Conservation (phyloP, 2,113 vertebrate genomes). For the Nothoprocta pentlandii region DNA sequence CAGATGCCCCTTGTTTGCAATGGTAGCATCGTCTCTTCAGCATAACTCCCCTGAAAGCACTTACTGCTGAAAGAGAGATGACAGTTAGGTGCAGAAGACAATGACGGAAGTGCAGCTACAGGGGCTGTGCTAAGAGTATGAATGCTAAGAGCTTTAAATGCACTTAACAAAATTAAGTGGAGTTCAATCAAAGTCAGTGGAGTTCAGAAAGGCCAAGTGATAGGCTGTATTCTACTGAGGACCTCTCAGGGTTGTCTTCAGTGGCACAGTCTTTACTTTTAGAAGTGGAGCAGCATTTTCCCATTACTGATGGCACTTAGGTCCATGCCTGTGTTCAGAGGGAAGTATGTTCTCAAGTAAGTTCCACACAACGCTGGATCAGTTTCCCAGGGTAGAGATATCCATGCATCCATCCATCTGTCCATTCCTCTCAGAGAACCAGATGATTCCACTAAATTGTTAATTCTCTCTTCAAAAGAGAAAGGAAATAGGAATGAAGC, state of each 20-base stretch:
- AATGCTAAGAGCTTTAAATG: neutral
- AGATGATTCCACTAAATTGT: neutral
- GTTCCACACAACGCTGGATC: accelerated
- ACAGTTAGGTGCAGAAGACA: neutral
- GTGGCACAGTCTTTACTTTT: neutral
- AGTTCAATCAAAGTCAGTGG: neutral
- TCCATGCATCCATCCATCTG: neutral
- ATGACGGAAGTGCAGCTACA: neutral
- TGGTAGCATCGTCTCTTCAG: neutral
- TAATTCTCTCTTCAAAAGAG: neutral
- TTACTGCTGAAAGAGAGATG: neutral
- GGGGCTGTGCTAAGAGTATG: neutral
- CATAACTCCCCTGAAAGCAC: neutral
- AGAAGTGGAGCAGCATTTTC: neutral
- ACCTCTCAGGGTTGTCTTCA: neutral
- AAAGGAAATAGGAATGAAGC: neutral
- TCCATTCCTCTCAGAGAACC: neutral
- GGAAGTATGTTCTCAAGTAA: neutral
- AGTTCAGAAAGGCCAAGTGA: neutral
- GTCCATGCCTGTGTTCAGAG: neutral
- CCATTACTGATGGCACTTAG: neutral
- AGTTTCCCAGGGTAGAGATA: neutral
- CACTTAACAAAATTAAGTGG: neutral
- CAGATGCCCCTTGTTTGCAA: neutral
- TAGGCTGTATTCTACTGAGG: neutral